These are phyloP conservation scores for Pseudolaguvia tuberculata DNA, from an alignment of 2,113 vertebrate genomes.

Conservation along the genomic window DNA sequence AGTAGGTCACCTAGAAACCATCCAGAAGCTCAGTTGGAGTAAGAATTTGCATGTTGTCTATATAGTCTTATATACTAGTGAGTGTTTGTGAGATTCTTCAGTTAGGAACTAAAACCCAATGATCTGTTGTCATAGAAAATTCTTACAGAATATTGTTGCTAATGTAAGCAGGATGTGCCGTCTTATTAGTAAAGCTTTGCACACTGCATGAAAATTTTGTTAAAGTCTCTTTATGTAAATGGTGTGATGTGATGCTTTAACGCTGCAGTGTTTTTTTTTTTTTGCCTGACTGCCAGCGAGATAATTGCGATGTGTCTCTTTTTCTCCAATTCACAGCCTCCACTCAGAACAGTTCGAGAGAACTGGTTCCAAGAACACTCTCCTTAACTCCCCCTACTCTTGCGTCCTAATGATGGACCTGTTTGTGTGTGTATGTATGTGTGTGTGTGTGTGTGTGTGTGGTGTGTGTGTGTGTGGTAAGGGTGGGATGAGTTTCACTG, in stretches of 20 bases:
- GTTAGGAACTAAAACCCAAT: neutral
- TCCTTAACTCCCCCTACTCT: conserved; percentile 25
- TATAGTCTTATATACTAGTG: too few relatives aligned
- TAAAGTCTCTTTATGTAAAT: conserved; percentile 21
- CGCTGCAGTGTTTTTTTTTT: conserved; percentile 17
- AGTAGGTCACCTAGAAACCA: too few relatives aligned
- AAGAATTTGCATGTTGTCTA: too few relatives aligned
- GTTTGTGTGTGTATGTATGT: conserved; percentile 20
- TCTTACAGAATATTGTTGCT: neutral
- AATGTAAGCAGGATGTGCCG: conserved; percentile 1
- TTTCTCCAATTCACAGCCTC: conserved; percentile 52
- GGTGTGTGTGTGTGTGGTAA: neutral
- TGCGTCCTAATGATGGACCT: conserved; percentile 39
- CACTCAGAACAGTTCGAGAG: conserved; percentile 29
- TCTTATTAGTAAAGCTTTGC: conserved; percentile 25
- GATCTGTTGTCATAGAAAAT: neutral
- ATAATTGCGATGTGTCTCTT: conserved; percentile 44
- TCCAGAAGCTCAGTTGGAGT: too few relatives aligned
- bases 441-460: conserved; percentile 42
- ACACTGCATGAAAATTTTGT: conserved; percentile 18
- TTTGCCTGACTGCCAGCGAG: conserved; percentile 22
- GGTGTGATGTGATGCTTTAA: conserved; percentile 9
- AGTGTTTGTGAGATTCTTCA: too few relatives aligned
- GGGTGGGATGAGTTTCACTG: conserved; percentile 38
- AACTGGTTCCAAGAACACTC: conserved; percentile 37